Conservation (phyloP, 2,113 vertebrate genomes). For the Castor canadensis region DNA sequence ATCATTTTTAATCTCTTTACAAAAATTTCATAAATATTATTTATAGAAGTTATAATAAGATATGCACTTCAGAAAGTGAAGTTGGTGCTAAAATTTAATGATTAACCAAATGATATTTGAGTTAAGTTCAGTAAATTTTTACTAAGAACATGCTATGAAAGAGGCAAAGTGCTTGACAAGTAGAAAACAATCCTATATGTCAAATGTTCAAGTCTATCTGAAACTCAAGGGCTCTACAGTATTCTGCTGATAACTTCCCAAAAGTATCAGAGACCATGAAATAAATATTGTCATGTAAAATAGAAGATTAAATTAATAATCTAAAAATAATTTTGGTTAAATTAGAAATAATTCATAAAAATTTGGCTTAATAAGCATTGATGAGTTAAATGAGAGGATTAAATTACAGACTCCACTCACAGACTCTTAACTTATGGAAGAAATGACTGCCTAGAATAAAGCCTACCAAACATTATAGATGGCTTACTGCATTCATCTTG, state of each 20-base stretch:
- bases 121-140: constrained; percentile 23
- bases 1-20: not conserved
- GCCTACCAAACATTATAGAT: not conserved
- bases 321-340: constrained; percentile 32
- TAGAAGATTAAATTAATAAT: not conserved
- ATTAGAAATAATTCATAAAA: not conserved
- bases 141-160: not conserved
- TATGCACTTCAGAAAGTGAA: not conserved
- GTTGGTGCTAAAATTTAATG: not conserved
- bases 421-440: not conserved
- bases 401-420: not conserved
- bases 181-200: not conserved
- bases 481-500: not conserved
- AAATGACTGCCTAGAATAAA: constrained; percentile 11
- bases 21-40: not conserved
- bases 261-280: not conserved
- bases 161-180: not conserved
- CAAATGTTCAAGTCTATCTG: not conserved
- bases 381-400: not conserved
- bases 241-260: not conserved
- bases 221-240: not conserved
- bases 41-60: not conserved
- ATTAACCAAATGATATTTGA: not conserved
- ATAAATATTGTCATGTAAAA: not conserved
- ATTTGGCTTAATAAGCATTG: not conserved